Base-by-base conservation (phyloP, 2,113 vertebrate genomes). In the Sarotherodon lohbergeri region DNA sequence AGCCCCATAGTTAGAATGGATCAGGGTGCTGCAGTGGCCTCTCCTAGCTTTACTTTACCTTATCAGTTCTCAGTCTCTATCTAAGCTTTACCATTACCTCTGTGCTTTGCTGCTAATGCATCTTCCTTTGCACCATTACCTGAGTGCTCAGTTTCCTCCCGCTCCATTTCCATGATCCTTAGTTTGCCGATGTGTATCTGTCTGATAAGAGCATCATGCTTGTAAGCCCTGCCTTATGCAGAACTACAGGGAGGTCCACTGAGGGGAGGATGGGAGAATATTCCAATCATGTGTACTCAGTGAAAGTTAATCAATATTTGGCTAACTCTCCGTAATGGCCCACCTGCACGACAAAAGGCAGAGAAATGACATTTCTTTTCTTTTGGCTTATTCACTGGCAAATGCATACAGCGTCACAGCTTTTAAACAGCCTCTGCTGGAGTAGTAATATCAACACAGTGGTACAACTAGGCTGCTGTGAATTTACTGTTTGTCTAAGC, bases 261-360 rank as follows among this genome's bases (percentile, higher is more conserved):
- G 48, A 83, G 88, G 86, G 88, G 90, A 84, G 17, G 13, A 19
- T 27, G 57, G 19, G 55, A 22, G 61, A 83, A 82, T 91, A 94
- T 94, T 95, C 92, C 89, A 90, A 80, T 93, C 93, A 91, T 93
- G 93, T 91, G 73, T 85, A 66, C 46, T 68, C 89, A 66, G 85
- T 93, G 92, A 96, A 94, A 94, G 90, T 79, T 95, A 96, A 96
- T 96, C 95, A 90, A 94, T 96, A 91, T 83, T 83, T 84, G 81
- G 84, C 82, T 90, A 92, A 93, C 82, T 82, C 90, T 82, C 41
- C 86, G 82, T 90, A 88, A 90, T 87, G 79, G 88, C 86, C 90
- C 92, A 61, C 86, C 82, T 55, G 24, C 71, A 24, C 50, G 66
- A 85, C 83, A 86, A 90, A 93, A 94, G 88, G 89, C 91, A 85